Evolutionary conservation across 2,113 vertebrate species (phyloP).

Genomic region (Anthoscopus minutus): DNA sequence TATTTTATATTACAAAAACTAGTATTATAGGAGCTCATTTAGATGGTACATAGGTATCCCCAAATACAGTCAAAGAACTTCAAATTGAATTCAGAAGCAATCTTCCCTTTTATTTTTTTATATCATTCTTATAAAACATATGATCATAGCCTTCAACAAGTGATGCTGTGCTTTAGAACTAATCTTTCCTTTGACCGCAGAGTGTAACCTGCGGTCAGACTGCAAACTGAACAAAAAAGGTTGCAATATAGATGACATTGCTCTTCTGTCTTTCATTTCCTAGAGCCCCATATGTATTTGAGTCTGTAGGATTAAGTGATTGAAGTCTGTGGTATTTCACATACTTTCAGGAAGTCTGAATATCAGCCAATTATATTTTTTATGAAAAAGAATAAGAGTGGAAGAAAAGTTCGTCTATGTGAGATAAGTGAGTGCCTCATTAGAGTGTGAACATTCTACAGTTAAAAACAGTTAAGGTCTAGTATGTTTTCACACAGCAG

Average conservation of each 20-base stretch:
- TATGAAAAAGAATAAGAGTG: background rate
- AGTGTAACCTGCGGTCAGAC: background rate
- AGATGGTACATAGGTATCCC: background rate
- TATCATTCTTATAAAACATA: background rate
- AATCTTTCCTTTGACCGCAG: background rate
- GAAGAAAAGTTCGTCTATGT: background rate
- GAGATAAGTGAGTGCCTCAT: background rate
- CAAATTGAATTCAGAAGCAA: background rate
- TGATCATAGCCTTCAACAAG: background rate
- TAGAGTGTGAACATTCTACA: background rate
- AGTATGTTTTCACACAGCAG: background rate
- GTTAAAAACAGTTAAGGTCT: background rate
- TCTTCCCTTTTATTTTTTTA: background rate
- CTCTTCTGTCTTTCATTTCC: background rate
- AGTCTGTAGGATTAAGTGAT: background rate
- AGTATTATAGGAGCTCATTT: background rate
- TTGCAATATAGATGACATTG: background rate
- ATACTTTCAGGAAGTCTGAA: background rate
- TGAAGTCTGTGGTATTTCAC: constrained; percentile 6
- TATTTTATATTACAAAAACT: background rate
- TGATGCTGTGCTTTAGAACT: constrained; percentile 37
- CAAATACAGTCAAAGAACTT: background rate
- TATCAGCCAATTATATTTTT: constrained; percentile 20
- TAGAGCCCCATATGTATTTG: background rate
- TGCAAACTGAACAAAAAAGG: constrained; percentile 13